Evolutionary conservation across 2,888 invertebrate species (phyloP), one percentile per base, ranked within the genome.

Genomic region (Platypus cylindrus): DNA sequence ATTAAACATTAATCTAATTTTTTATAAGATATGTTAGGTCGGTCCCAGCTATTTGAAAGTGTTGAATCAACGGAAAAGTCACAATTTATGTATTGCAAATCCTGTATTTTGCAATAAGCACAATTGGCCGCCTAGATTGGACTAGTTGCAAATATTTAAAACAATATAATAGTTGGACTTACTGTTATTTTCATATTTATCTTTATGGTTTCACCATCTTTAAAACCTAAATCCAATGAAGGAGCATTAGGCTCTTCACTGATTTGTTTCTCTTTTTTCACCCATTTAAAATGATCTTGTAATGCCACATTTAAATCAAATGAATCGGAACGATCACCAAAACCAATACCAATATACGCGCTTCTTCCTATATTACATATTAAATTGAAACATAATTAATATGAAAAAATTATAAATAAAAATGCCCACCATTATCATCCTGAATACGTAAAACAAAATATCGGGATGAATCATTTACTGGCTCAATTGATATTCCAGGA

Each of bases 121-220:
- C n/a, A n/a, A n/a, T n/a, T n/a, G n/a, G n/a, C n/a, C n/a, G n/a
- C n/a, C n/a, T n/a, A n/a, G n/a, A n/a, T n/a, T n/a, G n/a, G n/a
- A n/a, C n/a, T n/a, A n/a, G n/a, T n/a, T n/a, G n/a, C n/a, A n/a
- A n/a, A n/a, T n/a, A n/a, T n/a, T n/a, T n/a, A n/a, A n/a, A n/a
- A n/a, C n/a, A n/a, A n/a, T n/a, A n/a, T n/a, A n/a, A n/a, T n/a
- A n/a, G n/a, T n/a, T n/a, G n/a, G n/a, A n/a, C 67, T 62, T 68
- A 89, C 89, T 45, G 89, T 86, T 46, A 91, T 90, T 66, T 90
- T 87, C 84, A 98, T 90, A 58, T 95, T 98, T 41, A 98, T 94
- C 67, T 93, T 97, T 47, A 99, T 98, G 1, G 97, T 99, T 68
- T 99, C 93, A 13, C 98, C 98, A 56, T 97, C 97, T 58, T 99